Percentiles rank a stretch among this genome's conserved stretches.
Evolutionary conservation across 2,113 vertebrate genomes (phyloP).

Genomic region (Leptosomus discolor): DNA sequence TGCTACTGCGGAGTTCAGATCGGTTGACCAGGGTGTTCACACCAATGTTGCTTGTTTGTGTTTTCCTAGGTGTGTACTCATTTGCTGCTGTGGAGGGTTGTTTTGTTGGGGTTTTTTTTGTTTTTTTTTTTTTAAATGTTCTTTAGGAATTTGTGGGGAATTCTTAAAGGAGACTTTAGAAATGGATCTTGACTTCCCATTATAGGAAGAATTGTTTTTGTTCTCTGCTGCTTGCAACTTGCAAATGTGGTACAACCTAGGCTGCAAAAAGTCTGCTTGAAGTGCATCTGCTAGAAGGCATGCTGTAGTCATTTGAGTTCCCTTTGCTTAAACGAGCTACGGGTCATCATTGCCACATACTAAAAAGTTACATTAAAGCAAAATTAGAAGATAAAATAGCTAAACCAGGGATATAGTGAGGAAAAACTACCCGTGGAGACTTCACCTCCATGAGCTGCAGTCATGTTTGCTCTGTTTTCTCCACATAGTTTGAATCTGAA

Average conservation of each 20-base stretch:
- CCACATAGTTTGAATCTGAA: neutral
- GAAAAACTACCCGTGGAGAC: neutral
- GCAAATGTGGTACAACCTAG: neutral
- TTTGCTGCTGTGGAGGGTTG: neutral
- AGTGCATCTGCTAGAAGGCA: neutral
- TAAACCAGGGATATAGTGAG: neutral
- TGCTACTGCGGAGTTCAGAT: neutral
- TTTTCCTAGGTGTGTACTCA: neutral
- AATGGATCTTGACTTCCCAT: neutral
- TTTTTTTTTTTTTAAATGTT: neutral
- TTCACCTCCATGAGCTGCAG: neutral
- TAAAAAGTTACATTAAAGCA: neutral
- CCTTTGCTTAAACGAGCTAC: neutral
- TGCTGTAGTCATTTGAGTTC: neutral
- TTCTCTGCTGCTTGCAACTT: neutral
- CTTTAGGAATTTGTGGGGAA: neutral
- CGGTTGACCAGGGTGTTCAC: neutral
- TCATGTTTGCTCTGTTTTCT: neutral
- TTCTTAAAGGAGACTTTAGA: neutral
- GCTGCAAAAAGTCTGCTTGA: neutral
- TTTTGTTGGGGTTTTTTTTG: neutral
- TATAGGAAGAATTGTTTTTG: neutral
- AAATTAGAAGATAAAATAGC: neutral
- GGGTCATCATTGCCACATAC: neutral
- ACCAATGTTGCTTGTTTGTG: fast-evolving